These are phyloP conservation scores for Phaethornis superciliosus DNA, from an alignment of 2,113 vertebrate genomes.

Conservation along the genomic window DNA sequence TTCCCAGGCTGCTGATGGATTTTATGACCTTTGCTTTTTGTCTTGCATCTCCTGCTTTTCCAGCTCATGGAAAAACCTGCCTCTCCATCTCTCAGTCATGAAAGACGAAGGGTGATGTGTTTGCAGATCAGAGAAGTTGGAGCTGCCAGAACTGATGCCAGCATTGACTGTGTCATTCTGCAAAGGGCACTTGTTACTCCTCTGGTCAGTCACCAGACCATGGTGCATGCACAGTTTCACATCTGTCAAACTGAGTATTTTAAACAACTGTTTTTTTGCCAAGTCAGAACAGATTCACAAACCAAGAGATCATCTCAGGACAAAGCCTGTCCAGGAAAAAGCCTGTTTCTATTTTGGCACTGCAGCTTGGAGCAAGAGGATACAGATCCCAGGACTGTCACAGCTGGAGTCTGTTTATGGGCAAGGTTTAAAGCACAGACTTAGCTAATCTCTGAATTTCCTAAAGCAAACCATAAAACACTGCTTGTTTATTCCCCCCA, in stretches of 20 bases:
- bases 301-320: background rate
- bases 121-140: background rate
- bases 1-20: background rate
- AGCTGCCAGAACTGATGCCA: background rate
- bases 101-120: background rate
- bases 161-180: background rate
- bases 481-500: background rate
- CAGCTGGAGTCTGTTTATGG: conserved; percentile 25
- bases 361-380: background rate
- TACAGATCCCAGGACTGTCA: background rate
- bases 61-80: background rate
- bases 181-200: background rate
- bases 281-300: conserved; percentile 42
- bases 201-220: background rate
- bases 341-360: conserved; percentile 15
- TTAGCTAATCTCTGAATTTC: conserved; percentile 12
- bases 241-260: background rate
- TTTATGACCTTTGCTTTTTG: background rate
- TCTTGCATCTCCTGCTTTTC: background rate
- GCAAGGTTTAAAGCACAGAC: conserved; percentile 16
- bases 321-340: conserved; percentile 45
- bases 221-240: background rate
- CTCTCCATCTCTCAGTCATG: background rate
- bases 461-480: background rate
- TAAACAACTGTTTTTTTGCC: background rate